Percentiles rank a stretch among this genome's conserved stretches.
Conservation (phyloP, 2,888 invertebrate genomes). For the Drosophila yooni region DNA sequence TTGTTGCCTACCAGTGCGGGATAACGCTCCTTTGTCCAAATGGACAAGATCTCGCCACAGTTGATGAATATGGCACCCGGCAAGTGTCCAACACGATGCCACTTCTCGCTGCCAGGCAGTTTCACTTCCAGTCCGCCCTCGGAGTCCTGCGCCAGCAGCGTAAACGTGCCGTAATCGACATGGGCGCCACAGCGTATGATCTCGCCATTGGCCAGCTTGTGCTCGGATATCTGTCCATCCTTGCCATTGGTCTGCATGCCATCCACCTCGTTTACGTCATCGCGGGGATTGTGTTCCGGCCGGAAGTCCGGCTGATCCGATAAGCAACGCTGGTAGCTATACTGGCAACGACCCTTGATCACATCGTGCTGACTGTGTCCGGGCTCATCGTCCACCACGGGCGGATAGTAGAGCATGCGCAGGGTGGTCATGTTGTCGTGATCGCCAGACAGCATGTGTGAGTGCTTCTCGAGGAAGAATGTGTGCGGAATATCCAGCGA, state of each 20-base stretch:
- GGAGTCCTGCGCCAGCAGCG: slow-evolving; percentile 90
- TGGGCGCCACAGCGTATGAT: slow-evolving; percentile 89
- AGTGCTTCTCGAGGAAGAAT: slow-evolving; percentile 88
- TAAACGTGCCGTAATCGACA: slow-evolving; percentile 91
- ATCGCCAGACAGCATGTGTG: slow-evolving; percentile 88
- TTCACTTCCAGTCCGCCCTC: slow-evolving; percentile 90
- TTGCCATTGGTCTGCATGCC: slow-evolving; percentile 43
- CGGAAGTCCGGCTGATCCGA: slow-evolving; percentile 84
- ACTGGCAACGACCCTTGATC: slow-evolving; percentile 84
- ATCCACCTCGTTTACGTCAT: slow-evolving; percentile 74
- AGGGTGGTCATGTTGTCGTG: slow-evolving; percentile 88
- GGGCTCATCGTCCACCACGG: slow-evolving; percentile 88
- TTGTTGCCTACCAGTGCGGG: slow-evolving; percentile 87
- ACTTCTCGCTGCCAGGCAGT: slow-evolving; percentile 88
- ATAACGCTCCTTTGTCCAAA: slow-evolving; percentile 90
- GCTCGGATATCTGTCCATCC: slow-evolving; percentile 68
- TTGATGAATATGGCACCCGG: slow-evolving; percentile 91
- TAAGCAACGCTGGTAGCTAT: slow-evolving; percentile 85
- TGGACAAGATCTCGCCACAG: slow-evolving; percentile 90
- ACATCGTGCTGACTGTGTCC: slow-evolving; percentile 85
- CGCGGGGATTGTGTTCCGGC: slow-evolving; percentile 82
- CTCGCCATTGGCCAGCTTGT: slow-evolving; percentile 85
- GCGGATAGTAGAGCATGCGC: slow-evolving; percentile 90
- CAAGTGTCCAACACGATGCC: slow-evolving; percentile 91
- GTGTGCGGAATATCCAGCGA: slow-evolving; percentile 88